Evolutionary conservation across 1,140 invertebrate species (phyloP).

Genomic region (Bombus fervidus): DNA sequence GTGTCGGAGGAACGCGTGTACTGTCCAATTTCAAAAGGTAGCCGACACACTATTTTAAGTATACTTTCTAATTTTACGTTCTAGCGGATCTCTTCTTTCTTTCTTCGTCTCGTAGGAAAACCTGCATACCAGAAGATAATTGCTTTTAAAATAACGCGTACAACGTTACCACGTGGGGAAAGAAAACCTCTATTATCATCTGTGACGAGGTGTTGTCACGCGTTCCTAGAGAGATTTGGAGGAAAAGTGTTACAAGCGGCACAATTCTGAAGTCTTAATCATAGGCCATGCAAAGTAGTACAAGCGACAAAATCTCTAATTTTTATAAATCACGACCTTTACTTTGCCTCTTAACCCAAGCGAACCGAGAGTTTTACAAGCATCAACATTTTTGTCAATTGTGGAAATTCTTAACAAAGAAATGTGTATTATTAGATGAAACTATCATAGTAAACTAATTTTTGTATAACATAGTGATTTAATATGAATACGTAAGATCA

Average conservation of each 20-base stretch:
- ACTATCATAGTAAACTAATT: too few relatives aligned
- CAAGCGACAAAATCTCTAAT: too few relatives aligned
- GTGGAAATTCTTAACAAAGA: too few relatives aligned
- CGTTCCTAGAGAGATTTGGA: background rate
- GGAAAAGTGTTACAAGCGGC: background rate
- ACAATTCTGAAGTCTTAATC: background rate
- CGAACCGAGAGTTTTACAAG: too few relatives aligned
- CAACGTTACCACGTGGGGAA: background rate
- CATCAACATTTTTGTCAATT: too few relatives aligned
- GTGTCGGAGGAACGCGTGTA: slow-evolving; percentile 23
- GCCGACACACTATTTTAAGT: slow-evolving; percentile 49
- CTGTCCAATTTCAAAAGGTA: slow-evolving; percentile 50
- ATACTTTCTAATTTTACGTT: slow-evolving; percentile 60
- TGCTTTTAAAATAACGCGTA: slow-evolving; percentile 44
- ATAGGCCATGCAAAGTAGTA: too few relatives aligned
- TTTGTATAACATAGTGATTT: too few relatives aligned
- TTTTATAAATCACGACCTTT: too few relatives aligned
- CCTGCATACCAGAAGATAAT: slow-evolving; percentile 27
- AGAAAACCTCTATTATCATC: background rate
- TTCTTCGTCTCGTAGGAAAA: slow-evolving; percentile 37
- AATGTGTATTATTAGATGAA: too few relatives aligned
- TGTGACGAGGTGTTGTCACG: background rate
- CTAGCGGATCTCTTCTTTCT: slow-evolving; percentile 11
- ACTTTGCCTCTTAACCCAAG: too few relatives aligned
- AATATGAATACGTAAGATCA: too few relatives aligned